Base-by-base conservation (phyloP, 2,888 invertebrate species). In the Watsonalla cultraria region DNA sequence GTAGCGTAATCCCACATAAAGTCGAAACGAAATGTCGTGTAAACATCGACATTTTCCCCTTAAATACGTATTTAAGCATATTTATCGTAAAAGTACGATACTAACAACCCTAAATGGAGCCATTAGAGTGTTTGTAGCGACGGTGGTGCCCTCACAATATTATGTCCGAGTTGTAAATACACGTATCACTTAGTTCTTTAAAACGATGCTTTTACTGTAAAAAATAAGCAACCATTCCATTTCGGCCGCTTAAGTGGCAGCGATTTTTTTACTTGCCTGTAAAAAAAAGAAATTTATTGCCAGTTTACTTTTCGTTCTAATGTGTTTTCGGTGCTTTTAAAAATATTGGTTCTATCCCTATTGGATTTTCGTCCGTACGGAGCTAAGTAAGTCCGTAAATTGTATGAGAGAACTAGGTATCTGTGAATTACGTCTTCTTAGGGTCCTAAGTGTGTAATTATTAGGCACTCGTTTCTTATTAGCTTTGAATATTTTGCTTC, bases 101-200 rank as follows among this genome's bases (percentile, higher is more conserved):
- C 67, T 73, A 76, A 79, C 69, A 72, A 56, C 62, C 67, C 58
- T 67, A 79, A 87, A 85, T 80, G 83, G 80, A 55, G 53, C 80
- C 86, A 88, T 88, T 86, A 87, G 80, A 66, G 69, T 76, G 77
- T 84, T 84, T 84, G 80, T 83, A 74, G 73, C 63, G 55, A 62
- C 64, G 64, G 61, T 59, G 57, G 58, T 64, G 67, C 72, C 75
- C 76, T 70, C 64, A 68, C 68, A 62, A 74, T 72, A 74, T 76
- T 72, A 70, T 65, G 71, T 72, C 65, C 74, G 70, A 67, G 72
- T 71, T 66, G 62, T 58, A 57, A 61, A 60, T 64, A 77, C 72
- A 74, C 78, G 73, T 75, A 66, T 81, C 78, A 78, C 80, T 79
- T 79, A 84, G 71, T 72, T 67, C 74, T 78, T 84, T 76, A 79